Conservation (phyloP, 2,113 vertebrate genomes). For the Chaetodon trifascialis region DNA sequence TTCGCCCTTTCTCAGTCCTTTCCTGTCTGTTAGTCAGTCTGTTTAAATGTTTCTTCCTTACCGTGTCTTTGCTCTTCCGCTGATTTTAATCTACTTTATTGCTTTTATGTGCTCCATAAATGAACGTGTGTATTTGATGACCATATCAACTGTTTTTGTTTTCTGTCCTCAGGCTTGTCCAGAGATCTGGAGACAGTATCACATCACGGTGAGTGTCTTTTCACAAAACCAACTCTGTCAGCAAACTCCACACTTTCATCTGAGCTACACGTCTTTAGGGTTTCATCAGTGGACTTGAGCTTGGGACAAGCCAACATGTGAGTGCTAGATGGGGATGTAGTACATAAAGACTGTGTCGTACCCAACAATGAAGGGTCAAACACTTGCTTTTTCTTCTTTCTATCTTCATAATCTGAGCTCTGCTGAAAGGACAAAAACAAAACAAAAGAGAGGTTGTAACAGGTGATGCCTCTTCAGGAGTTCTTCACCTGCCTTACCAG, state of each 20-base stretch:
- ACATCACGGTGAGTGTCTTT: slow-evolving; percentile 92
- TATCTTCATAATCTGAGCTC: background rate
- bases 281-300: background rate
- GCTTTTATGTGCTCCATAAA: background rate
- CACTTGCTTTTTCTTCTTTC: no score
- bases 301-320: background rate
- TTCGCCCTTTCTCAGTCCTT: background rate
- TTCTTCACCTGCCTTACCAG: background rate
- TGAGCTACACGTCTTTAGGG: background rate
- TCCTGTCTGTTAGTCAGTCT: slow-evolving; percentile 1
- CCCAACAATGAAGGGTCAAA: background rate
- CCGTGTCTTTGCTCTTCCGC: slow-evolving; percentile 7
- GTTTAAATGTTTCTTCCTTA: slow-evolving; percentile 12
- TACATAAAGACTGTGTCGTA: background rate
- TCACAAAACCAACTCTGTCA: slow-evolving; percentile 14
- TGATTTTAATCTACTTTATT: background rate
- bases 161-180: slow-evolving; percentile 89
- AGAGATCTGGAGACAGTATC: slow-evolving; percentile 99
- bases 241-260: background rate
- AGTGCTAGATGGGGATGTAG: background rate
- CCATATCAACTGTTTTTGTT: background rate
- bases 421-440: background rate
- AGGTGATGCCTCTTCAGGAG: background rate
- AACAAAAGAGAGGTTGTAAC: background rate
- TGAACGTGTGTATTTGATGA: background rate